Conservation (phyloP, 1,140 invertebrate genomes). For the honey bee (Apis mellifera) region DNA sequence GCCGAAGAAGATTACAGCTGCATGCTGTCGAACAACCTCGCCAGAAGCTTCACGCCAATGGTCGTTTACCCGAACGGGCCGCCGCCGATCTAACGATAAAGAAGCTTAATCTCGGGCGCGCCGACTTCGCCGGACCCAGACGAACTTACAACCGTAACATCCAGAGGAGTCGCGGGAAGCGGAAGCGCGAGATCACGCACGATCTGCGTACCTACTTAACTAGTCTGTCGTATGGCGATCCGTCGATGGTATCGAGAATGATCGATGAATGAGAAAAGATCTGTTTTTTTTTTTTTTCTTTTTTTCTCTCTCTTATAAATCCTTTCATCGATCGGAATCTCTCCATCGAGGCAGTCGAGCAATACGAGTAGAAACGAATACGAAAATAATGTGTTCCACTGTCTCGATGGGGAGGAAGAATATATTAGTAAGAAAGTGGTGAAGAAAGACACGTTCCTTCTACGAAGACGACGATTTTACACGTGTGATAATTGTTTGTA, state of each 20-base stretch:
- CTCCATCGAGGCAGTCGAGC: background rate
- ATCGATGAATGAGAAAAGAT: background rate
- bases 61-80: constrained; percentile 94
- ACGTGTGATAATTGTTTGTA: constrained; percentile 19
- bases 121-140: background rate
- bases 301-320: background rate
- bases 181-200: constrained; percentile 13
- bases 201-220: constrained; percentile 19
- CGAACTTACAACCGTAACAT: background rate
- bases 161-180: constrained; percentile 9
- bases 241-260: background rate
- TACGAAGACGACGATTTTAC: constrained; percentile 18
- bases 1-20: constrained; percentile 93
- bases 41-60: constrained; percentile 90
- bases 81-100: constrained; percentile 88
- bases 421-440: background rate
- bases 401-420: background rate
- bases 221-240: constrained; percentile 19
- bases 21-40: constrained; percentile 91
- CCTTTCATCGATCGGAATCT: background rate
- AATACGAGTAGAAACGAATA: no score
- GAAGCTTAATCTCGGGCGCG: background rate
- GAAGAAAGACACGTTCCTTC: background rate
- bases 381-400: background rate
- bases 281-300: background rate